Conservation (phyloP, 2,797 vertebrate genomes). For the Sebastes kiyomatsui region DNA sequence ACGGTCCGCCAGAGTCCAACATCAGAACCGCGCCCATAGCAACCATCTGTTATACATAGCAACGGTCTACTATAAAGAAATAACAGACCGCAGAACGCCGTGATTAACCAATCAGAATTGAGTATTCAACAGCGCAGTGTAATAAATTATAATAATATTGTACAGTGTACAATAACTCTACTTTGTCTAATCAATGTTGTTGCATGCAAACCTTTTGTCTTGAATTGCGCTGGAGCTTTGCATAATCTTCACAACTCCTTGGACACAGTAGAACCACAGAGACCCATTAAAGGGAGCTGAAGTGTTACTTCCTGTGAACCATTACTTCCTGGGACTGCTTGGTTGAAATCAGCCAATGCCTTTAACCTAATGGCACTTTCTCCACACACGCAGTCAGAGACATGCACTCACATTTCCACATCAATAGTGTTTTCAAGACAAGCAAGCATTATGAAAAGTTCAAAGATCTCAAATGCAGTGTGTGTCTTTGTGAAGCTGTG, state of each 20-base stretch:
- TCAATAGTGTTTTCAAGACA: not conserved
- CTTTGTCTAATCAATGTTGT: not conserved
- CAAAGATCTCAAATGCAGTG: not conserved
- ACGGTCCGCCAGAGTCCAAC: too few species aligned
- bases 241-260: not conserved
- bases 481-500: not conserved
- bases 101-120: too few species aligned
- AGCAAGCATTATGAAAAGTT: conserved; percentile 15
- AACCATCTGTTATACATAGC: too few species aligned
- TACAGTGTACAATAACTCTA: not conserved
- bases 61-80: too few species aligned
- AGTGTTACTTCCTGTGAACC: conserved; percentile 1
- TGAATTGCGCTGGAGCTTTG: not conserved
- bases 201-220: not conserved
- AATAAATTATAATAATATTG: too few species aligned
- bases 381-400: not conserved
- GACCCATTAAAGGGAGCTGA: not conserved
- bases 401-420: not conserved
- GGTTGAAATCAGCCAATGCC: not conserved
- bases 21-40: too few species aligned
- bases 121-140: too few species aligned
- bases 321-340: not conserved
- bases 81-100: too few species aligned
- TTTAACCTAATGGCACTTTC: not conserved
- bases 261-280: not conserved